These are phyloP conservation scores for Sphecodes monilicornis DNA, from an alignment of 2,888 invertebrate species.

Conservation along the genomic window DNA sequence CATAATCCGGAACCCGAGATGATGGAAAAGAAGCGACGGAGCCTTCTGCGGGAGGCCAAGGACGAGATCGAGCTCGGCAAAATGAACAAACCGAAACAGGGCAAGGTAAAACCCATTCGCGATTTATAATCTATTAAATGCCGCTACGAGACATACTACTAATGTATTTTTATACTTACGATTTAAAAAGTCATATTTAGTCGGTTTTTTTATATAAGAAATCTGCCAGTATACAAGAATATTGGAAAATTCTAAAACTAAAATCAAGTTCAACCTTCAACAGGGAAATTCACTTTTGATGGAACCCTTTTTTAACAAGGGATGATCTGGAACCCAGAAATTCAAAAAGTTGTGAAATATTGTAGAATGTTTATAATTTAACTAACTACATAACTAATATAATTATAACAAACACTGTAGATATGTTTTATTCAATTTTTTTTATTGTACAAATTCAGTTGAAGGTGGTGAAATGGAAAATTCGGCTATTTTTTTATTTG, in stretches of 20 bases:
- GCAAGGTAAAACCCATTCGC: constrained; percentile 73
- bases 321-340: not conserved
- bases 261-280: not conserved
- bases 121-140: constrained; percentile 36
- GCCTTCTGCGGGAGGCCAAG: constrained; percentile 79
- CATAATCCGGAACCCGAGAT: constrained; percentile 41
- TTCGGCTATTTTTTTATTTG: too few species aligned
- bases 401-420: too few species aligned
- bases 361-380: too few species aligned
- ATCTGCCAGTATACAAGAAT: not conserved
- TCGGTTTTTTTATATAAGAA: too few species aligned
- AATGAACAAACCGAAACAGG: constrained; percentile 75
- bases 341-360: not conserved
- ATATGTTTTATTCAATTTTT: too few species aligned
- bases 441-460: too few species aligned
- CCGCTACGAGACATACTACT: not conserved
- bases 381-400: too few species aligned
- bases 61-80: constrained; percentile 81
- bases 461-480: too few species aligned
- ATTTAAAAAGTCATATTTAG: not conserved
- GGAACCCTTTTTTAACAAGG: not conserved
- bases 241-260: not conserved
- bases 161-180: not conserved
- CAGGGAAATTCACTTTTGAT: not conserved
- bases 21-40: constrained; percentile 72